Percentiles rank a stretch among this genome's conserved stretches.
Conservation (phyloP, 2,888 invertebrate species). For the Synanthedon vespiformis region DNA sequence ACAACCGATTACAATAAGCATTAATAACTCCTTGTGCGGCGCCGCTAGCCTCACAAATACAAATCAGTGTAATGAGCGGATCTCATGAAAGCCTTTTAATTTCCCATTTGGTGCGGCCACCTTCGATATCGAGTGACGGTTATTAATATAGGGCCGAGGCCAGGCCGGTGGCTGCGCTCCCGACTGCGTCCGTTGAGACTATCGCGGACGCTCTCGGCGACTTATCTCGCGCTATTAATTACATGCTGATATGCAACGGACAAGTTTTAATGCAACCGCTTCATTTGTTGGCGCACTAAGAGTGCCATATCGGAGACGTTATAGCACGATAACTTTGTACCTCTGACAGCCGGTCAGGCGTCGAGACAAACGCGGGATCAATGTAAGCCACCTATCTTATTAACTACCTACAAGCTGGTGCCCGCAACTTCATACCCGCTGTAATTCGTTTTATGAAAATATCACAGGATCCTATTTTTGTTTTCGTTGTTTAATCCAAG, state of each 20-base stretch:
- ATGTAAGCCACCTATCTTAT: constrained; percentile 19
- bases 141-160: constrained; percentile 56
- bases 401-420: constrained; percentile 5
- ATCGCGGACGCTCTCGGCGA: constrained; percentile 46
- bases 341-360: constrained; percentile 30
- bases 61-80: constrained; percentile 64
- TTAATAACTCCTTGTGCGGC: constrained; percentile 59
- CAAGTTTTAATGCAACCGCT: constrained; percentile 70
- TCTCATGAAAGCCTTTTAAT: constrained; percentile 68
- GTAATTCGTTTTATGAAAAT: too few species aligned
- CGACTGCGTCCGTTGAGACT: constrained; percentile 41
- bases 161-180: constrained; percentile 29
- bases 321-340: constrained; percentile 56
- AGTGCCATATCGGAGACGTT: constrained; percentile 60
- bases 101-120: constrained; percentile 62
- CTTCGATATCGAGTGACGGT: constrained; percentile 57
- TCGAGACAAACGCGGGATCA: constrained; percentile 7
- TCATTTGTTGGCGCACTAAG: constrained; percentile 58
- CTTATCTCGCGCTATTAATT: constrained; percentile 68
- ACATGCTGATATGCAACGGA: constrained; percentile 60
- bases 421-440: too few species aligned
- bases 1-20: constrained; percentile 50
- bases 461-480: too few species aligned
- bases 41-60: constrained; percentile 45
- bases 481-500: too few species aligned